These are phyloP conservation scores for Paraescarpia echinospica DNA, from an alignment of 1,140 invertebrate species.

Conservation along the genomic window DNA sequence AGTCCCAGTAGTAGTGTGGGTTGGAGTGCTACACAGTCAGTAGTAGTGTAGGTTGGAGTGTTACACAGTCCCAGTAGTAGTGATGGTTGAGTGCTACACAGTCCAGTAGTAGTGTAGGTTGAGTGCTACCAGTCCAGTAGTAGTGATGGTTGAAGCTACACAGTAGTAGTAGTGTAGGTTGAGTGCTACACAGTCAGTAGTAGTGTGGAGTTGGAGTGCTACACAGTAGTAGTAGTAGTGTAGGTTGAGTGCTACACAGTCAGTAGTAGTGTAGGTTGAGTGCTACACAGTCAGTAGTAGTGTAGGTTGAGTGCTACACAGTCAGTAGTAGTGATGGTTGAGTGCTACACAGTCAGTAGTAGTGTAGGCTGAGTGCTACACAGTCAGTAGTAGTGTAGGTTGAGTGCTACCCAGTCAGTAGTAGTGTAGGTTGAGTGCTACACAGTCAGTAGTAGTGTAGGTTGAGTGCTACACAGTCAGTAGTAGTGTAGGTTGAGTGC, in stretches of 20 bases:
- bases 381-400: background rate
- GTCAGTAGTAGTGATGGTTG: no score
- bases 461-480: background rate
- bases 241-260: no score
- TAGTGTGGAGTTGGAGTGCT: no score
- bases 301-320: no score
- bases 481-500: background rate
- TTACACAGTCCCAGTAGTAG: background rate
- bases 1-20: no score
- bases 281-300: no score
- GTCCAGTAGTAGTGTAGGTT: background rate
- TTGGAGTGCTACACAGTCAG: background rate
- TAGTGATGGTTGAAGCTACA: constrained; percentile 25
- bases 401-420: no score
- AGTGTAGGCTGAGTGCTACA: background rate
- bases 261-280: no score
- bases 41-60: background rate
- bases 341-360: no score
- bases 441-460: background rate
- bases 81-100: background rate
- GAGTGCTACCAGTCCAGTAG: constrained; percentile 48
- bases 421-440: background rate
- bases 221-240: no score
- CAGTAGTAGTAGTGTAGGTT: constrained; percentile 43
- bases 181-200: no score